These are phyloP conservation scores for Xylocopa sonorina DNA, from an alignment of 1,140 invertebrate species.

Conservation along the genomic window DNA sequence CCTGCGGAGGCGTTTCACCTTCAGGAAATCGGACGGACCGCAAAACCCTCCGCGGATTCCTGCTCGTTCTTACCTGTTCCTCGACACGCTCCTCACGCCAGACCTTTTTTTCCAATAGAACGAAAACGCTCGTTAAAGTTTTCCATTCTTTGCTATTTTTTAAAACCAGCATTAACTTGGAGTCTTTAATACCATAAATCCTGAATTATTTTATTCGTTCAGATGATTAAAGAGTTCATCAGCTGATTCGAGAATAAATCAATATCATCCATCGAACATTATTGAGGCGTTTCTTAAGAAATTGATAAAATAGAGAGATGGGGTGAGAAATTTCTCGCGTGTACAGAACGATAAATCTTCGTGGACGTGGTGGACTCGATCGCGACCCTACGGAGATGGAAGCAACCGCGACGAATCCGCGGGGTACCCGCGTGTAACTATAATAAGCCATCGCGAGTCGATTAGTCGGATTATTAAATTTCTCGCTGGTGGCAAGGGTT, in stretches of 20 bases:
- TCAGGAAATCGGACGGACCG: slow-evolving; percentile 54
- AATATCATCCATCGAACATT: too few relatives aligned
- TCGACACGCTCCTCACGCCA: neutral
- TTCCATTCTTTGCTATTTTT: neutral
- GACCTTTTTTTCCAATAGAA: neutral
- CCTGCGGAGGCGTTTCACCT: slow-evolving; percentile 65
- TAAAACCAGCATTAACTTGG: too few relatives aligned
- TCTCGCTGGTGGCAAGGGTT: slow-evolving; percentile 74
- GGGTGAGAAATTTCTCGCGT: neutral
- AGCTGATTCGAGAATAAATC: too few relatives aligned
- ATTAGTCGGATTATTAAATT: slow-evolving; percentile 83
- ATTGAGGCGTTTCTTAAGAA: too few relatives aligned
- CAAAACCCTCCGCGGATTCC: slow-evolving; percentile 51
- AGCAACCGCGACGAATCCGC: neutral
- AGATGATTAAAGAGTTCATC: too few relatives aligned
- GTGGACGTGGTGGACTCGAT: too few relatives aligned
- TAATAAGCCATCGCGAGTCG: slow-evolving; percentile 76
- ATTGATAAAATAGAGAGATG: neutral
- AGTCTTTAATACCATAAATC: too few relatives aligned
- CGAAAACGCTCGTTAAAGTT: neutral
- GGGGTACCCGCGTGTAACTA: slow-evolving; percentile 54
- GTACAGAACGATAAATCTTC: slow-evolving; percentile 5
- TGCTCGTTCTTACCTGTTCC: slow-evolving; percentile 11
- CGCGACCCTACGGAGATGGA: neutral
- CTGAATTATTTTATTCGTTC: too few relatives aligned